Evolutionary conservation across 2,888 invertebrate species (phyloP).

Genomic region (Cartodere bifasciata): DNA sequence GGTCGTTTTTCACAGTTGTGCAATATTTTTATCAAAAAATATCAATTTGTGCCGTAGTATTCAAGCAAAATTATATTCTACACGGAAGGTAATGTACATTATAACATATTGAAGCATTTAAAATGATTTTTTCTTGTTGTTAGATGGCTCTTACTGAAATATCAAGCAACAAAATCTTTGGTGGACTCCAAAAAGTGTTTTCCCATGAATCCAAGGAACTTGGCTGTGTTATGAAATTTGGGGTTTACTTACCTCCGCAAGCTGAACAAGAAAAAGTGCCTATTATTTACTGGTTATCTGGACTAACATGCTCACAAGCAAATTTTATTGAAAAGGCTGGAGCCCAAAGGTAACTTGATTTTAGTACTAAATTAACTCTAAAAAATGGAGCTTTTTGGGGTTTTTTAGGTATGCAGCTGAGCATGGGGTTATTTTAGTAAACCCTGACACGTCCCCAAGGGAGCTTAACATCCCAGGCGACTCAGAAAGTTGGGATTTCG

Average conservation of each 20-base stretch:
- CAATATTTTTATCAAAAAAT: too few species aligned
- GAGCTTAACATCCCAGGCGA: slow-evolving; percentile 82
- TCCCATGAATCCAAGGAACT: slow-evolving; percentile 66
- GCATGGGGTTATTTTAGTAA: slow-evolving; percentile 75
- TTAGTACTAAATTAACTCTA: background rate
- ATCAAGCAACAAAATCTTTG: slow-evolving; percentile 61
- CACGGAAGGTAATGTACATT: too few species aligned
- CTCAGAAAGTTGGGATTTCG: slow-evolving; percentile 88
- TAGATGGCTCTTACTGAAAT: slow-evolving; percentile 41
- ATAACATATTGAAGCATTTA: slow-evolving; percentile 3
- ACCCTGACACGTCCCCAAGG: slow-evolving; percentile 93
- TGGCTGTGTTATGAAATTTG: slow-evolving; percentile 88
- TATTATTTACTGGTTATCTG: slow-evolving; percentile 83
- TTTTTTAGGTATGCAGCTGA: slow-evolving; percentile 60
- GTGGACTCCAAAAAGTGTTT: slow-evolving; percentile 76
- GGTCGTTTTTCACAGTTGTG: too few species aligned
- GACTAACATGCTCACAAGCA: slow-evolving; percentile 85
- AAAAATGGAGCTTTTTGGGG: slow-evolving; percentile 5
- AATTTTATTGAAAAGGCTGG: slow-evolving; percentile 94
- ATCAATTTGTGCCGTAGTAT: too few species aligned
- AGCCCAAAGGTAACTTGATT: slow-evolving; percentile 54
- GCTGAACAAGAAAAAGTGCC: slow-evolving; percentile 56
- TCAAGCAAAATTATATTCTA: too few species aligned
- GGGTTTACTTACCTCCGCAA: slow-evolving; percentile 77
- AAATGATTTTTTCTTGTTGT: too few species aligned